These are phyloP conservation scores for Beaufortia kweichowensis DNA, from an alignment of 2,113 vertebrate genomes.

Conservation along the genomic window DNA sequence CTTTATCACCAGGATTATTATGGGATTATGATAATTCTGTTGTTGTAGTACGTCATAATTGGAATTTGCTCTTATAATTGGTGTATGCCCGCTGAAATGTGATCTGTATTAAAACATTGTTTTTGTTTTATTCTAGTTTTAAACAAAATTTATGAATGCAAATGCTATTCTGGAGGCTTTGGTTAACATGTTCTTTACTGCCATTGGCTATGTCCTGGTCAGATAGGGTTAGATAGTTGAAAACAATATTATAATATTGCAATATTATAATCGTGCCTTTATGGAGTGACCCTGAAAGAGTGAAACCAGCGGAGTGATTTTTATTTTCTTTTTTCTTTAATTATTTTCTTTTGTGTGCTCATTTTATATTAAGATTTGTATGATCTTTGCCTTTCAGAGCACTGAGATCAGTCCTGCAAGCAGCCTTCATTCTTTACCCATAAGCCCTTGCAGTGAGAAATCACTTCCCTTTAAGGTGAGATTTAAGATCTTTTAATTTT, in stretches of 20 bases:
- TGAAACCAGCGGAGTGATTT: neutral
- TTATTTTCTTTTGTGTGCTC: neutral
- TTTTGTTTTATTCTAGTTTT: neutral
- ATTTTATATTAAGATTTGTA: constrained; percentile 7
- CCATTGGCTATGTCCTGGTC: neutral
- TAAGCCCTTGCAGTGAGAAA: constrained; percentile 92
- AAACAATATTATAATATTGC: neutral
- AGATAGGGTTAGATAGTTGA: neutral
- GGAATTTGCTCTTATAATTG: neutral
- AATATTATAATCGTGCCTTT: neutral
- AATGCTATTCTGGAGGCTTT: constrained; percentile 15
- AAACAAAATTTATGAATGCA: neutral
- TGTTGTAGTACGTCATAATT: too few relatives aligned
- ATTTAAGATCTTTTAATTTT: constrained; percentile 4
- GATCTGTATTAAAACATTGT: neutral
- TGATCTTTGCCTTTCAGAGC: constrained; percentile 76
- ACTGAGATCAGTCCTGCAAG: constrained; percentile 90
- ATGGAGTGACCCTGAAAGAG: neutral
- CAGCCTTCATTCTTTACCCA: constrained; percentile 90
- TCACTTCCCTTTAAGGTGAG: constrained; percentile 89
- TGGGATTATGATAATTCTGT: neutral
- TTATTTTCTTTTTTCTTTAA: neutral
- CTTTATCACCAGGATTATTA: neutral
- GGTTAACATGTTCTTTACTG: neutral
- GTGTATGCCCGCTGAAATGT: neutral